Percentiles rank a stretch among this genome's conserved stretches.
Evolutionary conservation across 2,888 invertebrate species (phyloP).

Genomic region (Galerucella nymphaeae): DNA sequence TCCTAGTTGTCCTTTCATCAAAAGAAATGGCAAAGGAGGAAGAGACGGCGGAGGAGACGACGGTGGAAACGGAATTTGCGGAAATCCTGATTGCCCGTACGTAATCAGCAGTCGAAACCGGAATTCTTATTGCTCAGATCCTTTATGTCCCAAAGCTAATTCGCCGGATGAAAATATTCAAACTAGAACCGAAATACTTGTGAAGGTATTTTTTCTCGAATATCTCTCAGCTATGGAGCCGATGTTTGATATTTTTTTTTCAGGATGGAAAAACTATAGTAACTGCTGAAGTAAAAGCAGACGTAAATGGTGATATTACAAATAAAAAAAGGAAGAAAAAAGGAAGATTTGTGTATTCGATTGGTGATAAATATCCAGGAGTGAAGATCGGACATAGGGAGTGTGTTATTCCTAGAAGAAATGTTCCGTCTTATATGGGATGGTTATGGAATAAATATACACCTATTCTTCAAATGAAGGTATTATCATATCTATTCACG

Average conservation of each 20-base stretch:
- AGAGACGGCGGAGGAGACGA: not conserved
- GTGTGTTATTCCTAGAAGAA: conserved; percentile 67
- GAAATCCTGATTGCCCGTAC: conserved; percentile 3
- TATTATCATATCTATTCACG: not conserved
- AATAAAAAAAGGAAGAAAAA: conserved; percentile 40
- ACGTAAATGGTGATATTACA: not conserved
- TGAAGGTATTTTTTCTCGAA: not conserved
- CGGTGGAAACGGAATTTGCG: not conserved
- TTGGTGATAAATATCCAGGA: conserved; percentile 66
- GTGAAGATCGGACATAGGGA: conserved; percentile 69
- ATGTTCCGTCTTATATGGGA: conserved; percentile 74
- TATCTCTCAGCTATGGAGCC: not conserved
- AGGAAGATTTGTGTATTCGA: conserved; percentile 51
- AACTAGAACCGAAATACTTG: not conserved
- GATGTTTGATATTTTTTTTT: not conserved
- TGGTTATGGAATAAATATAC: conserved; percentile 72
- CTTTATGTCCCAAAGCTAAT: conserved; percentile 44
- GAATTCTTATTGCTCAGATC: conserved; percentile 46
- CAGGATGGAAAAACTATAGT: not conserved
- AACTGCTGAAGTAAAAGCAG: conserved; percentile 4
- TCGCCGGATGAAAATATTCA: not conserved
- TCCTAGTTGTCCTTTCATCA: conserved; percentile 46
- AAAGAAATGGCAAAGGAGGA: conserved; percentile 23
- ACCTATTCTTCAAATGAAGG: conserved; percentile 55
- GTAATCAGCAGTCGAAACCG: not conserved